phyloP scores from a whole-genome alignment of 2,888 invertebrate genomes.

The Pyrocoelia pectoralis region DNA sequence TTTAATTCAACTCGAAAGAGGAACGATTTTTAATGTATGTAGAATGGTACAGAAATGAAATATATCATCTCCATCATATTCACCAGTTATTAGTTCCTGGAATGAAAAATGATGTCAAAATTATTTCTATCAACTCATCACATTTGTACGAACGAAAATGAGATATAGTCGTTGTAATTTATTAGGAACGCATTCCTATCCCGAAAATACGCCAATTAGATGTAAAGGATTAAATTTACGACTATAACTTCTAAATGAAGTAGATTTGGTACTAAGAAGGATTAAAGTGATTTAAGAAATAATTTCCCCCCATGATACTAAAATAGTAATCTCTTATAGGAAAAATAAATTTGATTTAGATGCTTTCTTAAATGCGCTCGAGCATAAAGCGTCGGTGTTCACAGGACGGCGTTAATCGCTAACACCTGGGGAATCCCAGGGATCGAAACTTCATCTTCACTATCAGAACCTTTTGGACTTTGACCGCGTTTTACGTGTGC shows the following conservation, averaged over 20 bases:
- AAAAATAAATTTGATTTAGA: slow-evolving; percentile 44
- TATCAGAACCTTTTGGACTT: slow-evolving; percentile 31
- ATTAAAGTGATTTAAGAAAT: too few relatives aligned
- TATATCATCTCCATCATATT: slow-evolving; percentile 1
- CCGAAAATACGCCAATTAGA: too few relatives aligned
- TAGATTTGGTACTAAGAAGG: too few relatives aligned
- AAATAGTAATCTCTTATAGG: background rate
- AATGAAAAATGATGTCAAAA: background rate
- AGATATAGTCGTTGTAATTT: background rate
- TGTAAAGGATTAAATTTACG: too few relatives aligned
- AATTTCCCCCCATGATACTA: background rate
- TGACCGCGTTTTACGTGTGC: slow-evolving; percentile 44
- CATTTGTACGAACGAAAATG: background rate
- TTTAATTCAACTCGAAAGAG: too few relatives aligned
- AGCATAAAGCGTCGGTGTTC: slow-evolving; percentile 39
- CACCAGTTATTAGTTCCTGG: background rate
- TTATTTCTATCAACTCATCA: background rate
- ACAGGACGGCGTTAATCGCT: slow-evolving; percentile 48
- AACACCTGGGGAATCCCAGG: slow-evolving; percentile 50
- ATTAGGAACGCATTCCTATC: background rate
- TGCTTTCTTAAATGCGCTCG: slow-evolving; percentile 42
- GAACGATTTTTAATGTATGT: too few relatives aligned
- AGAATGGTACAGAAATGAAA: background rate
- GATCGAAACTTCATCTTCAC: slow-evolving; percentile 36
- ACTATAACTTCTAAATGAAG: too few relatives aligned